phyloP scores from a whole-genome alignment of 2,113 vertebrate species.

The Nymphicus hollandicus region DNA sequence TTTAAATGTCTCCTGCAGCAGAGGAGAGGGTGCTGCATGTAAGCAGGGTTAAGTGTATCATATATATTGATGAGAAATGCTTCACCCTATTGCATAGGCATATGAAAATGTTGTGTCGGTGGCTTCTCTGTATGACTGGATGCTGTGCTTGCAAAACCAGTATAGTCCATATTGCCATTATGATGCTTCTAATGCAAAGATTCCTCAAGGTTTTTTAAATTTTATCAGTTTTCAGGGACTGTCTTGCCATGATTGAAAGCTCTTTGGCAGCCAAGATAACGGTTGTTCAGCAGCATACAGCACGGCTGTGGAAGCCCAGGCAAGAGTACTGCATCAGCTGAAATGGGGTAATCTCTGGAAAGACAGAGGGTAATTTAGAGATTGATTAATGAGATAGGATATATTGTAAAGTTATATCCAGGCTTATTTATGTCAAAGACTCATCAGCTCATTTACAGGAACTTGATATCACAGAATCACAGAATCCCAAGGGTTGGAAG shows the following conservation, averaged over 20 bases:
- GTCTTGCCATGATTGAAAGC: neutral
- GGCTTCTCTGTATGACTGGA: neutral
- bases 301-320: neutral
- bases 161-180: neutral
- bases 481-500: no score
- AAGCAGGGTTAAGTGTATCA: neutral
- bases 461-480: no score
- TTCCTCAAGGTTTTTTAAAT: neutral
- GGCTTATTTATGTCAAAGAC: neutral
- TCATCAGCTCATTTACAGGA: neutral
- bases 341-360: neutral
- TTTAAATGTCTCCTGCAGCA: neutral
- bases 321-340: neutral
- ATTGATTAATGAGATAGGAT: neutral
- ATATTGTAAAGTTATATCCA: neutral
- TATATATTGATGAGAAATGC: neutral
- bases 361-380: neutral
- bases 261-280: neutral
- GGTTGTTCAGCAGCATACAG: neutral
- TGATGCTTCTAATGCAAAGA: neutral
- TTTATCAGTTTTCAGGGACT: neutral
- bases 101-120: neutral
- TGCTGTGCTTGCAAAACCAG: rapidly evolving
- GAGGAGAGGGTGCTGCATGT: neutral
- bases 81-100: neutral